Evolutionary conservation across 1,140 invertebrate genomes (phyloP).

Genomic region (Drosophila nigromelanica): DNA sequence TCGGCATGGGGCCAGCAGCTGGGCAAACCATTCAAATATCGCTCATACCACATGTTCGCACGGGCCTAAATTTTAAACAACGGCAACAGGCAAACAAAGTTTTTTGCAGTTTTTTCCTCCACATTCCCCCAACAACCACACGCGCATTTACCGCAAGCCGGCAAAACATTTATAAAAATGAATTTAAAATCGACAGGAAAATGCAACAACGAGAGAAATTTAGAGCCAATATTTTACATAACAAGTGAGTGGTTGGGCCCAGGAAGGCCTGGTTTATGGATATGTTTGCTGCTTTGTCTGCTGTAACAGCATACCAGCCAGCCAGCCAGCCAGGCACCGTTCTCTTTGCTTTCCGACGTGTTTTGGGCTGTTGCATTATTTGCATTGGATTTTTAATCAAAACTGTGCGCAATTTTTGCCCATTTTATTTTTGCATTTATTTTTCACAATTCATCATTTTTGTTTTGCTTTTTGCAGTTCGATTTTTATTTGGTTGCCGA

Average conservation of each 20-base stretch:
- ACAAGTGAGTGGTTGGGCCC: not conserved
- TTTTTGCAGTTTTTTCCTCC: not conserved
- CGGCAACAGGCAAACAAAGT: conserved; percentile 23
- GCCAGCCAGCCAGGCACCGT: not conserved
- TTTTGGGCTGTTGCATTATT: conserved; percentile 44
- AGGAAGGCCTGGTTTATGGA: conserved; percentile 30
- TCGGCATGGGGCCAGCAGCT: conserved; percentile 21
- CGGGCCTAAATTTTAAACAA: not conserved
- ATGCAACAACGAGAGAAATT: conserved; percentile 63
- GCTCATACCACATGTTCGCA: conserved; percentile 64
- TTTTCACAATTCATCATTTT: conserved; percentile 24
- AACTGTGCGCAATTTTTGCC: conserved; percentile 59
- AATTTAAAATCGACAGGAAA: conserved; percentile 72
- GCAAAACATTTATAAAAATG: conserved; percentile 79
- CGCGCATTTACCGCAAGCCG: conserved; percentile 50
- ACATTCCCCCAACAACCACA: too few relatives aligned
- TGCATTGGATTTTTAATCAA: conserved; percentile 78
- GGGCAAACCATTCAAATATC: conserved; percentile 53
- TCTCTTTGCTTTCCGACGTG: not conserved
- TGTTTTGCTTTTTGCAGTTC: conserved; percentile 46
- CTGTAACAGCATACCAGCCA: not conserved
- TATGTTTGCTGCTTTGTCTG: conserved; percentile 42
- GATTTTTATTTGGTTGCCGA: conserved; percentile 55
- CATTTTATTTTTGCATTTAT: conserved; percentile 21
- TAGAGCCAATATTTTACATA: conserved; percentile 62